Conservation (phyloP, 2,113 vertebrate species). For the Nestor notabilis region DNA sequence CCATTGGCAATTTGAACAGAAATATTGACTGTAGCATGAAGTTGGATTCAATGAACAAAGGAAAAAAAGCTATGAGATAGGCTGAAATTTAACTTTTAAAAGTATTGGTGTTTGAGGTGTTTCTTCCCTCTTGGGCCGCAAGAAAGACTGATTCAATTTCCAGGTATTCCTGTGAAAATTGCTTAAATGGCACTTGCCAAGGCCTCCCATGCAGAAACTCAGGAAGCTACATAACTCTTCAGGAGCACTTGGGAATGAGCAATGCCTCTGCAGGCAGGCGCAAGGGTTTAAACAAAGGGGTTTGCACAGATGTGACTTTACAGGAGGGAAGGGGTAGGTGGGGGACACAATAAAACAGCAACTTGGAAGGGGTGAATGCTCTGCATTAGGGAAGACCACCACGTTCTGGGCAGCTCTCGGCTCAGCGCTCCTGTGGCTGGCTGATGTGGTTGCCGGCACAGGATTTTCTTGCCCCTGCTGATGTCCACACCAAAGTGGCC, state of each 20-base stretch:
- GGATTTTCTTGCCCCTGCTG: neutral
- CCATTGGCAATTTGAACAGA: neutral
- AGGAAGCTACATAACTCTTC: neutral
- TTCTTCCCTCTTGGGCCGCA: neutral
- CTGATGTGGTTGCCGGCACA: fast-evolving
- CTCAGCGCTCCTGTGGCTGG: neutral
- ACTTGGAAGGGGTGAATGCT: neutral
- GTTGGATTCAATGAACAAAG: neutral
- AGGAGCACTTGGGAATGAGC: neutral
- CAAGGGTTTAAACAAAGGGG: neutral
- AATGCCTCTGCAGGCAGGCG: fast-evolving
- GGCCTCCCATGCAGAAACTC: neutral
- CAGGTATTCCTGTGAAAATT: neutral
- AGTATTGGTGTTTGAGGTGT: neutral
- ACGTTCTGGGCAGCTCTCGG: fast-evolving
- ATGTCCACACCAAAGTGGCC: neutral
- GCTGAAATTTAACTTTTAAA: neutral
- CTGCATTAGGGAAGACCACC: neutral
- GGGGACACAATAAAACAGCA: neutral
- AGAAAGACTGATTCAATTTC: neutral
- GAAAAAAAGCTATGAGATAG: neutral
- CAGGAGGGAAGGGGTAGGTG: neutral
- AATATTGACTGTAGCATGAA: neutral
- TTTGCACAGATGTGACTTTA: neutral
- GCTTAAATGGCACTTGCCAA: neutral